Conservation (phyloP, 2,113 vertebrate species). For the Cyanoramphus novaezelandiae region DNA sequence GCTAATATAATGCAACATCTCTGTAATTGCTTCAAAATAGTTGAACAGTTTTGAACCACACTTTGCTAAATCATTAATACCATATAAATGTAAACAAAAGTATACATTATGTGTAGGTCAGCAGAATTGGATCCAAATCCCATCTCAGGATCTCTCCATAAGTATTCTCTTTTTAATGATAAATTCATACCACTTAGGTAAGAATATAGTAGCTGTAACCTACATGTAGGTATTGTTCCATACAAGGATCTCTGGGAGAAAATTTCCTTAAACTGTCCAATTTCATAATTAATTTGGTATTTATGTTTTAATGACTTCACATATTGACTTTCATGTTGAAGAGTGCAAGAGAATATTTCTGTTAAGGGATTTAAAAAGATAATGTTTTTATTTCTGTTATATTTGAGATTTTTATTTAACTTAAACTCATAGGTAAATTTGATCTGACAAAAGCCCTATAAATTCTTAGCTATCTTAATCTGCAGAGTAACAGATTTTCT, state of each 20-base stretch:
- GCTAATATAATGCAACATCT: background rate
- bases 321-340: background rate
- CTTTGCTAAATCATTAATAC: background rate
- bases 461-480: background rate
- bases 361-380: background rate
- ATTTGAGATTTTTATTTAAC: background rate
- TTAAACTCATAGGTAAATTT: background rate
- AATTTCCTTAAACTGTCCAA: background rate
- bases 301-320: background rate
- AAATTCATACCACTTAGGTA: background rate
- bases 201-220: background rate
- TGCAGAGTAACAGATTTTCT: background rate
- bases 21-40: background rate
- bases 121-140: background rate
- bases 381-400: background rate
- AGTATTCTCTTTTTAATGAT: background rate
- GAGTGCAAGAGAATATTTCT: background rate
- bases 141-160: background rate
- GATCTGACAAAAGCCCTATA: background rate
- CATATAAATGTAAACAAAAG: background rate
- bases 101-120: background rate
- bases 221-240: background rate
- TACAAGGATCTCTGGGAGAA: background rate
- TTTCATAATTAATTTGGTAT: background rate
- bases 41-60: background rate